Percentiles rank a stretch among this genome's conserved stretches.
phyloP scores from a whole-genome alignment of 2,113 vertebrate species.

The Ictalurus furcatus region DNA sequence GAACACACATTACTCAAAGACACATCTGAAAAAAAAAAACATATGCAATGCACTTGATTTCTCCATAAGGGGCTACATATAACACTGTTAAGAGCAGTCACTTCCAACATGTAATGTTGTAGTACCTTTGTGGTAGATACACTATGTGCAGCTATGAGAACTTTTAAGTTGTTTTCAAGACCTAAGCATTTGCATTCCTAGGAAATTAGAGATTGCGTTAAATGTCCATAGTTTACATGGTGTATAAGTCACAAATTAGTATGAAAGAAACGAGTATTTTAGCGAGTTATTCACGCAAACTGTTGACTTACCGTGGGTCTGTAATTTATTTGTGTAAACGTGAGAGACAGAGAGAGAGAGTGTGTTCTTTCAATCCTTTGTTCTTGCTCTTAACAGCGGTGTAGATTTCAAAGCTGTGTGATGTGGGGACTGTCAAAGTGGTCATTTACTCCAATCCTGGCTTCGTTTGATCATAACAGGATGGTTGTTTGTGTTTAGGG shows the following conservation, averaged over 20 bases:
- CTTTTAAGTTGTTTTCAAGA: background rate
- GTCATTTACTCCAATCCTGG: conserved; percentile 59
- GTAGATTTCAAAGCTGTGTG: conserved; percentile 56
- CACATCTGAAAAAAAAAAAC: background rate
- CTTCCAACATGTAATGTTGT: background rate
- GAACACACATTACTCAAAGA: background rate
- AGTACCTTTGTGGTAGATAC: background rate
- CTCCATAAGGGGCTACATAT: background rate
- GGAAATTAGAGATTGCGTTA: conserved; percentile 7
- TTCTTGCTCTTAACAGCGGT: conserved; percentile 46
- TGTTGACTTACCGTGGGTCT: conserved; percentile 3
- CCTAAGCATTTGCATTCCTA: background rate
- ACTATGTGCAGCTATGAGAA: background rate
- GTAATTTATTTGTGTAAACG: conserved; percentile 36
- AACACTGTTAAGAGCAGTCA: background rate
- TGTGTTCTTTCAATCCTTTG: conserved; percentile 11
- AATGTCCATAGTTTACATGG: background rate
- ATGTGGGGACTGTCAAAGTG: conserved; percentile 53
- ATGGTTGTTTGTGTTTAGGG: conserved; percentile 60
- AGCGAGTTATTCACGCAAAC: background rate
- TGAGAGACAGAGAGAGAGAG: background rate
- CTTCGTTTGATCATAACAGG: conserved; percentile 59
- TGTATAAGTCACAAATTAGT: conserved; percentile 19
- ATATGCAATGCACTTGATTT: background rate
- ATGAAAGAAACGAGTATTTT: background rate